Evolutionary conservation across 2,113 vertebrate genomes (phyloP).

Genomic region (Eulacestoma nigropectus): DNA sequence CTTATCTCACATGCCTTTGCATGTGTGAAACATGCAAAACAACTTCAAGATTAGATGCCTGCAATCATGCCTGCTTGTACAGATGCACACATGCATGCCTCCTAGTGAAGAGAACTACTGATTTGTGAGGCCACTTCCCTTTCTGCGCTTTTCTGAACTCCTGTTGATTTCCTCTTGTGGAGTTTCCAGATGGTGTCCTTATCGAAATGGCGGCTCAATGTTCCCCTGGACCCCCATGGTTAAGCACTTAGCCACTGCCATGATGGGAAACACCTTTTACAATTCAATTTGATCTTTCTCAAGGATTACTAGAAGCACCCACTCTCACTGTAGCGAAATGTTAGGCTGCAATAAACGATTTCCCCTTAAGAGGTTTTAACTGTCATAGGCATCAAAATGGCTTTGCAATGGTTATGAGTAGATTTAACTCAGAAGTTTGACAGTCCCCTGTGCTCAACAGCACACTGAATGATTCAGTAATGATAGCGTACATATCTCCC

Average conservation of each 20-base stretch:
- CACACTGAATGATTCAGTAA: constrained; percentile 45
- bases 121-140: not conserved
- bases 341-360: constrained; percentile 58
- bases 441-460: constrained; percentile 37
- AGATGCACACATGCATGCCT: not conserved
- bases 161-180: not conserved
- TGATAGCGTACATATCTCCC: constrained; percentile 19
- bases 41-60: not conserved
- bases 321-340: not conserved
- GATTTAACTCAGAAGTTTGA: constrained; percentile 53
- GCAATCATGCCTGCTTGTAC: not conserved
- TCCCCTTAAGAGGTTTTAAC: constrained; percentile 56
- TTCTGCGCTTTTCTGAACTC: not conserved
- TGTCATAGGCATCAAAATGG: constrained; percentile 62
- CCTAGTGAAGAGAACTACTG: not conserved
- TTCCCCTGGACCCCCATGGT: not conserved
- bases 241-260: not conserved
- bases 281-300: constrained; percentile 50
- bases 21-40: not conserved
- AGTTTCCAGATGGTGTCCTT: not conserved
- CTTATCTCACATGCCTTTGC: not conserved
- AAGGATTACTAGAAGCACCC: constrained; percentile 47
- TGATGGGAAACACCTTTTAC: constrained; percentile 1
- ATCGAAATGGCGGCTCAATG: not conserved
- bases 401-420: constrained; percentile 56